Base-by-base conservation (phyloP, 2,113 vertebrate species). In the Prietella phreatophila region DNA sequence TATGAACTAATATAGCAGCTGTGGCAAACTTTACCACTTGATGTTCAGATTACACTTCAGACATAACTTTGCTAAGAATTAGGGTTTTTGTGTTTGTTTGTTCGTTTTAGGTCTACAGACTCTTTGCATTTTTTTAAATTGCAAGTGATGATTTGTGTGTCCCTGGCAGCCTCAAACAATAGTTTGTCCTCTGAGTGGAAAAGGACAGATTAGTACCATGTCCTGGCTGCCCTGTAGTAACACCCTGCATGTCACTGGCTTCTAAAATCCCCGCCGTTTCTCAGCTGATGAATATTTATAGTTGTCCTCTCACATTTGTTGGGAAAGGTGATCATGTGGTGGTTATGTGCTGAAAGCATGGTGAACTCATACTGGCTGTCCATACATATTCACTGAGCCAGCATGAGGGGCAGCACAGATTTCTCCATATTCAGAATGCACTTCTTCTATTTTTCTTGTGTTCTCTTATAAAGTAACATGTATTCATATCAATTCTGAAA, bases 241-340 rank as follows among this genome's bases (percentile, higher is more conserved):
- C 27, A 61, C 50, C 33, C 9, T 22, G 53, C 50, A 36, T 82
- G 50, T 25, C 84, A 76, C n/a, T 67, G 47, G 50, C 79, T 71
- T 42, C 33, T 56, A 2, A 47, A 82, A 69, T 13, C 30, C 85
- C 61, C 4, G 17, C 61, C 25, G 50, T 87, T 82, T 69, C 78
- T 58, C 20, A 7, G 36, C 79, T 87, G 63, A 87, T 82, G 63
- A 87, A 82, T 87, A 82, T 82, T 69, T 87, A 86, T 86, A 55
- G 42, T 1, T 81, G 47, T 81, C 85, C 36, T 80, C 61, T 81
- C 20, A 67, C 47, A 47, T 86, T 80, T 86, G 17, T 81, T 36
- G 55, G 39, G 25, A 61, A 27, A 82, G 15, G 85, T 55, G 63
- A 50, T 81, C 78, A 71, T 87, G 86, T 82, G 85, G 78, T 81